Base-by-base conservation (phyloP, 2,113 vertebrate genomes). In the Shinisaurus crocodilurus region DNA sequence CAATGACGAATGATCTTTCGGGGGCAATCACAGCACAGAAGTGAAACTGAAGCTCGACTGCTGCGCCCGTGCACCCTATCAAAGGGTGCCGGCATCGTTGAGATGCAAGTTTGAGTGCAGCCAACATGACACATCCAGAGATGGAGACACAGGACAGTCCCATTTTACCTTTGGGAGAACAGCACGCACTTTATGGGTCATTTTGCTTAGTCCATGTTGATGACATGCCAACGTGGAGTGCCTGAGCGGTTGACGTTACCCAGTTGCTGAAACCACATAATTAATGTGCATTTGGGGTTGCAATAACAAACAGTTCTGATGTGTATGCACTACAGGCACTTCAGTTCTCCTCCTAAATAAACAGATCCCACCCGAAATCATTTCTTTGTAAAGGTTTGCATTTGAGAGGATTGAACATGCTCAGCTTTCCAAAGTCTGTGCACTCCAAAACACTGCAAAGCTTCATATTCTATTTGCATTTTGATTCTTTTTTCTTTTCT, bases 301-400 rank as follows among this genome's bases (percentile, higher is more conserved):
- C 95, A 96, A 96, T 95, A 96, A 96, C 96, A 96, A 96, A 96
- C 96, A 96, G 77, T 72, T 85, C 90, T 83, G 92, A 95, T 94
- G 91, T 93, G 92, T 94, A 94, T 92, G 88, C 3, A 0, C 88
- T 89, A 7, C 83, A 96, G 92, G 85, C 93, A 93, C 72, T 20
- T 0, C 3, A 65, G 88, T 94, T 70, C 85, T 65, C 90, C 88
- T 89, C 37, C 89, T 89, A 89, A 92, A 93, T 32, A 77, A 94
- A 93, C 86, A 87, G 89, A 92, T 91, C 48, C 88, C 92, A 84
- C 60, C 88, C 92, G 93, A 92, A 94, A 92, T 18, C 27, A 89
- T 89, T 87, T 13, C 34, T 92, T 95, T 93, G 88, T 85, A 91
- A 40, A 23, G 40, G 91, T 91, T 89, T 54, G 20, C 29, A 34